These are phyloP conservation scores for Dendrolimus houi DNA, from an alignment of 2,888 invertebrate species.

Conservation along the genomic window DNA sequence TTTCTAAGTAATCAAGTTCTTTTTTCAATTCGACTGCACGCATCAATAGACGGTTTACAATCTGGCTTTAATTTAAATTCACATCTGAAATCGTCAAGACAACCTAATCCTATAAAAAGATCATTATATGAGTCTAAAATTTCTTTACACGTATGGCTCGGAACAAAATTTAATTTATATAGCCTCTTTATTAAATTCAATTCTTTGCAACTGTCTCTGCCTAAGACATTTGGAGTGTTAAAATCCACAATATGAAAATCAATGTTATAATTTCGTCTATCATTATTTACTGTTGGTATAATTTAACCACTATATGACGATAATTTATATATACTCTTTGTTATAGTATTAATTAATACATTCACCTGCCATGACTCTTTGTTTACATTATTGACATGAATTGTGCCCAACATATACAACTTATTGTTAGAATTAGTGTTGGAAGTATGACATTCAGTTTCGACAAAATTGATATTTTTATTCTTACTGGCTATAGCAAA, in stretches of 20 bases:
- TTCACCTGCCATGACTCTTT: neutral
- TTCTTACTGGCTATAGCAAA: too few species aligned
- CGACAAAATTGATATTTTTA: neutral
- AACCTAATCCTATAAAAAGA: neutral
- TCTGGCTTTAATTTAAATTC: neutral
- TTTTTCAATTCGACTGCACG: neutral
- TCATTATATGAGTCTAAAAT: neutral
- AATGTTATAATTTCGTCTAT: neutral
- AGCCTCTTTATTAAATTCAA: neutral
- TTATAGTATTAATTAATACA: neutral
- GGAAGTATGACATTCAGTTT: neutral
- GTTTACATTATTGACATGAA: conserved; percentile 17
- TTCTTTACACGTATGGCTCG: neutral
- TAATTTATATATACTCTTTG: neutral
- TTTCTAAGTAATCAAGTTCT: neutral
- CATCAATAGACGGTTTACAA: neutral
- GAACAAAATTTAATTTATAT: neutral
- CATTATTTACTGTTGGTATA: neutral
- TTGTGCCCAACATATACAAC: conserved; percentile 1
- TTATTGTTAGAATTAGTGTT: neutral
- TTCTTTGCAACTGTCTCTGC: neutral
- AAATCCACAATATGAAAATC: conserved; percentile 1
- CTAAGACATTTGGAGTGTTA: neutral
- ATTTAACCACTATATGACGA: neutral
- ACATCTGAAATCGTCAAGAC: neutral